These are phyloP conservation scores for Lottia gigantea DNA, from an alignment of 2,888 invertebrate genomes.

Conservation along the genomic window DNA sequence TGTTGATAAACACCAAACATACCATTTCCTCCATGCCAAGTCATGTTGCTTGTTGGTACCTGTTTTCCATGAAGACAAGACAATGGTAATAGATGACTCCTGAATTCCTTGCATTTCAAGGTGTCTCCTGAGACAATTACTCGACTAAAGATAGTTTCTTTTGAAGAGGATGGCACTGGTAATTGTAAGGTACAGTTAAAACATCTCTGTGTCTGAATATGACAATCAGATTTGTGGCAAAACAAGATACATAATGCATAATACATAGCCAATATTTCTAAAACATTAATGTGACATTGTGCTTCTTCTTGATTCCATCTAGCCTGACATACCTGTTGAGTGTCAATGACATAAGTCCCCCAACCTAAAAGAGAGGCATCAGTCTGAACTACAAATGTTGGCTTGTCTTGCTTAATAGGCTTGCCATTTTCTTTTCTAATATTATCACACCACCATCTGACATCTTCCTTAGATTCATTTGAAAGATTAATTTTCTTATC, in stretches of 20 bases:
- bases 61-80: neutral
- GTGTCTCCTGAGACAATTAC: neutral
- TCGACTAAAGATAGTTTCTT: neutral
- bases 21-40: neutral
- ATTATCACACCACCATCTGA: neutral
- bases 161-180: neutral
- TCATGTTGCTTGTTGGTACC: neutral
- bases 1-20: neutral
- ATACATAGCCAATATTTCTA: no score
- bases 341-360: neutral
- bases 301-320: no score
- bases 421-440: conserved; percentile 1
- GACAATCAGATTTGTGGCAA: no score
- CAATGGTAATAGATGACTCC: conserved; percentile 13
- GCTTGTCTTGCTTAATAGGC: neutral
- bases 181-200: neutral
- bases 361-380: neutral
- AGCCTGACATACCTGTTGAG: no score
- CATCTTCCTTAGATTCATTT: neutral
- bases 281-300: no score
- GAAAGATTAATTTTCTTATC: no score
- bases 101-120: neutral
- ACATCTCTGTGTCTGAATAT: neutral
- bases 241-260: no score
- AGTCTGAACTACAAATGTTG: neutral